Conservation (phyloP, 2,797 vertebrate genomes). For the Ficedula albicollis region DNA sequence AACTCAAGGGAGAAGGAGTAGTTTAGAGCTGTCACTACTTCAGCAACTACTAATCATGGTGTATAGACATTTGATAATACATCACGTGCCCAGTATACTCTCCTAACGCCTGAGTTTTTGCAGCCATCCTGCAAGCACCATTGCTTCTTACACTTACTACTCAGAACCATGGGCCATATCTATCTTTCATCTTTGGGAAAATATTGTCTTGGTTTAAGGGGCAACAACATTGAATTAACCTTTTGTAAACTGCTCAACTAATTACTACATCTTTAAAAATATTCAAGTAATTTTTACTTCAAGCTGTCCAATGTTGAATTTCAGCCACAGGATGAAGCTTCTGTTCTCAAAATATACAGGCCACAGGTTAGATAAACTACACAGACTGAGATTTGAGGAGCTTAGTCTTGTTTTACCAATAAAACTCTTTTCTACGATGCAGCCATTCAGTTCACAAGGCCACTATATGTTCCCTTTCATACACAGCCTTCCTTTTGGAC, state of each 20-base stretch:
- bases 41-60: neutral
- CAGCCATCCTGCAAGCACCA: neutral
- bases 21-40: neutral
- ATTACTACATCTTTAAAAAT: neutral
- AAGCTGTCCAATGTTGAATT: neutral
- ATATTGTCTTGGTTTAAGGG: neutral
- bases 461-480: accelerated
- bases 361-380: neutral
- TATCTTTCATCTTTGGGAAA: neutral
- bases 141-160: neutral
- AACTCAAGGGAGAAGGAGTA: neutral
- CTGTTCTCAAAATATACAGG: neutral
- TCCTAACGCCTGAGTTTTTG: neutral
- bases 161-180: neutral
- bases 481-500: neutral
- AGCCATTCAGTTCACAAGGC: neutral
- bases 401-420: neutral
- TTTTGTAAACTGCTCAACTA: neutral
- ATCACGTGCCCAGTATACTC: neutral
- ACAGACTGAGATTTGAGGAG: neutral
- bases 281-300: neutral
- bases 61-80: neutral
- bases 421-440: neutral
- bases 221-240: neutral
- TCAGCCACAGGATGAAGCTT: neutral